These are phyloP conservation scores for Microtus pennsylvanicus DNA, from an alignment of 2,113 vertebrate genomes.

Conservation along the genomic window DNA sequence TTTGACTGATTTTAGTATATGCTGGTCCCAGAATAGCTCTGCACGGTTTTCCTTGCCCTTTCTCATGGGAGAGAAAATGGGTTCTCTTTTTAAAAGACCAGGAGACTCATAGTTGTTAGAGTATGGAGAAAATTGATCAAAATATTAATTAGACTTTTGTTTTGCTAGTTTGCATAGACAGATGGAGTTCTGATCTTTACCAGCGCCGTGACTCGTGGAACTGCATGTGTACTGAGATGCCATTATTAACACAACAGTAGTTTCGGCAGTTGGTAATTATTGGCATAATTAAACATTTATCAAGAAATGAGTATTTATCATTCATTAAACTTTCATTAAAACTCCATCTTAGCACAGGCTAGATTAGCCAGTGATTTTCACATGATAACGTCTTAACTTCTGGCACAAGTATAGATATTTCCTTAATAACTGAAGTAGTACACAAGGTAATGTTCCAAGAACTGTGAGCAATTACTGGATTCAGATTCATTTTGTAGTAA, in stretches of 20 bases:
- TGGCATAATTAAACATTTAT: conserved; percentile 95
- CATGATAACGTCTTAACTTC: conserved; percentile 87
- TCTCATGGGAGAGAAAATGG: conserved; percentile 61
- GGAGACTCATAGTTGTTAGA: conserved; percentile 81
- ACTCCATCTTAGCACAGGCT: conserved; percentile 89
- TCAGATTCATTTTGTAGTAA: conserved; percentile 52
- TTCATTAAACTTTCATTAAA: conserved; percentile 94
- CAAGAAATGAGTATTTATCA: conserved; percentile 93
- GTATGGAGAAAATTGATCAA: conserved; percentile 87
- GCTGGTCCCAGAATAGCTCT: conserved; percentile 58
- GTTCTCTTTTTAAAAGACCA: conserved; percentile 76
- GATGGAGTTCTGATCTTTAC: conserved; percentile 90
- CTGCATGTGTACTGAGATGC: conserved; percentile 90
- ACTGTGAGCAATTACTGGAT: conserved; percentile 63
- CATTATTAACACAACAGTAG: conserved; percentile 94
- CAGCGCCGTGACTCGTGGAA: conserved; percentile 89
- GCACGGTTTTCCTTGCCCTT: conserved; percentile 63
- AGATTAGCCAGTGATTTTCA: conserved; percentile 90
- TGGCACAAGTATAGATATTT: conserved; percentile 82
- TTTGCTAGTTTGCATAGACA: conserved; percentile 89
- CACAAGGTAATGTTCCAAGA: conserved; percentile 69
- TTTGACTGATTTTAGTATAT: background rate
- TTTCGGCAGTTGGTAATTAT: conserved; percentile 94
- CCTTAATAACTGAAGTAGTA: conserved; percentile 63
- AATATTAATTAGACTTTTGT: conserved; percentile 90